A percentile compares a stretch with the other conserved stretches of the same genome.
phyloP scores from a whole-genome alignment of 2,888 invertebrate genomes.

The Tipula confusa region DNA sequence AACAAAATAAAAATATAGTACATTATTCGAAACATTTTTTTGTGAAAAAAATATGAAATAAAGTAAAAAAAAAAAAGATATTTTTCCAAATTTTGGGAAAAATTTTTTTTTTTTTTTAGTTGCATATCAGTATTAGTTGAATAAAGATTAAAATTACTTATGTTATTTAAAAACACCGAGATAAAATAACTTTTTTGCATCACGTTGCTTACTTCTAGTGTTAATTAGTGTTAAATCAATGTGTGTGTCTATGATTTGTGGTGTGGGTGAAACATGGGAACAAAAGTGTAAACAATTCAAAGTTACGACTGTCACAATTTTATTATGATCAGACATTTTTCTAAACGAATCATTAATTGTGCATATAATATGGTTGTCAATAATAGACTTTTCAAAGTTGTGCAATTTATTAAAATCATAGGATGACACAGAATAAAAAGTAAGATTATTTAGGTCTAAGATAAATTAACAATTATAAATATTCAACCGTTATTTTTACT shows the following conservation, averaged over 20 bases:
- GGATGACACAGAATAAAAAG: not conserved
- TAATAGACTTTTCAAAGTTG: not conserved
- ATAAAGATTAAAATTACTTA: not conserved
- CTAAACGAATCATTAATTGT: not conserved
- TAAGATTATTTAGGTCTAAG: too few species aligned
- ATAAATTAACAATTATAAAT: too few species aligned
- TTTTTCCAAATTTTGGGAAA: constrained; percentile 8
- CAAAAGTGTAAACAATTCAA: not conserved
- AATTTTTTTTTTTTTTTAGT: not conserved
- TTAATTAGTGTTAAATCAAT: not conserved
- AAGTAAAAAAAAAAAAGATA: not conserved
- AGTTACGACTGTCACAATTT: too few species aligned
- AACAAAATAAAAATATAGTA: not conserved
- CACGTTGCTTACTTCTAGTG: not conserved
- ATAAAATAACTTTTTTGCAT: not conserved
- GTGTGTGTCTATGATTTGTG: not conserved
- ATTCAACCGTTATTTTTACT: not conserved
- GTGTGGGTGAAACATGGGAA: not conserved
- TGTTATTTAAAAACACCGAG: not conserved
- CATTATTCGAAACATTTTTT: constrained; percentile 8
- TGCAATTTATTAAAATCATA: not conserved
- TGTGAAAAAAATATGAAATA: constrained; percentile 3
- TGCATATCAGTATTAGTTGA: constrained; percentile 20
- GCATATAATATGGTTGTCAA: not conserved
- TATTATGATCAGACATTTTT: not conserved